Evolutionary conservation across 2,797 vertebrate genomes (phyloP).

Genomic region (Kryptolebias ocellatus): DNA sequence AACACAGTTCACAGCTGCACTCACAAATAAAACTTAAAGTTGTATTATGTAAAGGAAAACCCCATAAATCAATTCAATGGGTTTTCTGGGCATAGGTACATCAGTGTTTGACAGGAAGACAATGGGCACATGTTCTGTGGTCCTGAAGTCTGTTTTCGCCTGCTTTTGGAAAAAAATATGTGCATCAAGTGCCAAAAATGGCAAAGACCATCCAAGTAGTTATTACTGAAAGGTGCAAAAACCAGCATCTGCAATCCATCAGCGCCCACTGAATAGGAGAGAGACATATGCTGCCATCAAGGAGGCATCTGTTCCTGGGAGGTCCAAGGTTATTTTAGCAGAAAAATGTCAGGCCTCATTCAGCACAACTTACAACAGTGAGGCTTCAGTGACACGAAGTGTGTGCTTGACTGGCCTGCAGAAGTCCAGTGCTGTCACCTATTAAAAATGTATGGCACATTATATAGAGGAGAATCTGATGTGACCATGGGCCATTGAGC

Average conservation of each 20-base stretch:
- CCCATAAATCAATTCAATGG: not conserved
- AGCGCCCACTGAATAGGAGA: too few species aligned
- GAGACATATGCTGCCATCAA: not conserved
- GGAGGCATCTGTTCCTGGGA: not conserved
- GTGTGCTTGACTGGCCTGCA: not conserved
- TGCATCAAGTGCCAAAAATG: not conserved
- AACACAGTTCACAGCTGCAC: not conserved
- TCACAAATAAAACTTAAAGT: not conserved
- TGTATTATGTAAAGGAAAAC: not conserved
- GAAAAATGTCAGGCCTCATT: not conserved
- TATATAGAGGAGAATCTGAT: not conserved
- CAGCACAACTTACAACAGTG: not conserved
- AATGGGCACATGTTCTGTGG: not conserved
- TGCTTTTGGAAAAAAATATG: not conserved
- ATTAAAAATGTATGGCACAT: conserved; percentile 9
- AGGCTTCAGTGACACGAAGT: not conserved
- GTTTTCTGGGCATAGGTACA: not conserved
- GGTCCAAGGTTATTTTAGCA: not conserved
- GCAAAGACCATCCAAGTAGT: not conserved
- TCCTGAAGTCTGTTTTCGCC: not conserved
- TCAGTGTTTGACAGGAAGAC: not conserved
- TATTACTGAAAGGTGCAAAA: not conserved
- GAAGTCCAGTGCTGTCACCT: conserved; percentile 2
- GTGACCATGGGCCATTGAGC: not conserved
- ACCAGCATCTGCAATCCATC: not conserved